Conservation (phyloP, 2,888 invertebrate genomes). For the Lissonota sp. region DNA sequence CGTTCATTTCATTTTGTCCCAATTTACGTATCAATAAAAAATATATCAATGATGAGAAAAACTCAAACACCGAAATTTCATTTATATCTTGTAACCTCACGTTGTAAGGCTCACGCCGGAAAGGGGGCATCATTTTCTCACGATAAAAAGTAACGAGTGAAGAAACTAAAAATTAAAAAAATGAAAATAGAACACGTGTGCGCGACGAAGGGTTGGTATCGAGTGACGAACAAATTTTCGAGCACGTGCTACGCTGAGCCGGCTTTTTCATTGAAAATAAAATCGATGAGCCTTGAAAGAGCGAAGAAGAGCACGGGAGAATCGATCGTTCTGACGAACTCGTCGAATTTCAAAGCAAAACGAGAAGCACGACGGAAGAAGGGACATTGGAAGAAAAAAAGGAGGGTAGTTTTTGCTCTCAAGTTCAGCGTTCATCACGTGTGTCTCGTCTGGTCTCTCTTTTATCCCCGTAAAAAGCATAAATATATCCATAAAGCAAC, state of each 20-base stretch:
- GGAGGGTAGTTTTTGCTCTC: constrained; percentile 12
- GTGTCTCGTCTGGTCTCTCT: constrained; percentile 31
- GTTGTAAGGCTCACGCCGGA: too few species aligned
- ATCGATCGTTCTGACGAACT: background rate
- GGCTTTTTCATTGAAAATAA: background rate
- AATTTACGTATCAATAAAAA: too few species aligned
- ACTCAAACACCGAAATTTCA: too few species aligned
- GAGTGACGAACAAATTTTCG: background rate
- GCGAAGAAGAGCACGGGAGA: too few species aligned
- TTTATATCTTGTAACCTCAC: too few species aligned
- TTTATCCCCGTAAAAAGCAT: constrained; percentile 1
- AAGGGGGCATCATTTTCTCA: too few species aligned
- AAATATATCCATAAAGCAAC: background rate
- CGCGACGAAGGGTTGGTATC: too few species aligned
- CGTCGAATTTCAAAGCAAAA: constrained; percentile 18
- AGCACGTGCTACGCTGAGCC: constrained; percentile 19
- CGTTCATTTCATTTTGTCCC: too few species aligned
- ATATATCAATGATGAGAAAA: too few species aligned
- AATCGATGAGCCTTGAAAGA: background rate
- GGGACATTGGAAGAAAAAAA: constrained; percentile 1
- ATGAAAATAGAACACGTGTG: constrained; percentile 24
- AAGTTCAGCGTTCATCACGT: constrained; percentile 47
- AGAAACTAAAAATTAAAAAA: too few species aligned
- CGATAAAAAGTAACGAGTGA: too few species aligned
- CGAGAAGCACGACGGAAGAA: background rate